A percentile compares a stretch with the other conserved stretches of the same genome.
Evolutionary conservation across 2,888 invertebrate species (phyloP).

Genomic region (Cyaniris semiargus): DNA sequence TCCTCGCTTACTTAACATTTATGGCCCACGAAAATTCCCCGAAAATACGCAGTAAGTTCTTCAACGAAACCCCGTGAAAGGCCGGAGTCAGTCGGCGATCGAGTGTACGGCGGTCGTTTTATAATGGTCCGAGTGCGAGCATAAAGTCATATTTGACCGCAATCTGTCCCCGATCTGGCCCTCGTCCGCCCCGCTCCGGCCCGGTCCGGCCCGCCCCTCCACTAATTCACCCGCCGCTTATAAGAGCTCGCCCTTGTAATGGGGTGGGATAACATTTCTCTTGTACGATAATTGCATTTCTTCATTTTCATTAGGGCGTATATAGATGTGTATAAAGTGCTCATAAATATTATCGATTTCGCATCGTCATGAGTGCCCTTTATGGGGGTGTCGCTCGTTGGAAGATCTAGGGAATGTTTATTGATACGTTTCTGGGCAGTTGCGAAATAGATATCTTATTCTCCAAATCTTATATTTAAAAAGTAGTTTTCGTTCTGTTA

Average conservation of each 20-base stretch:
- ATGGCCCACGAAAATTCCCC: conserved; percentile 1
- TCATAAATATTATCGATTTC: conserved; percentile 25
- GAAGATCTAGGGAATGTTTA: neutral
- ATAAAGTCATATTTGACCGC: conserved; percentile 45
- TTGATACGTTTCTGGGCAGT: neutral
- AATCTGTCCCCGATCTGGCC: conserved; percentile 43
- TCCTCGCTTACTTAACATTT: conserved; percentile 27
- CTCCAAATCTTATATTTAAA: neutral
- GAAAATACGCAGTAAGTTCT: conserved; percentile 9
- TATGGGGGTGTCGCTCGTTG: neutral
- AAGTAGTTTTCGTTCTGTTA: neutral
- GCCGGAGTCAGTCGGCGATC: conserved; percentile 1
- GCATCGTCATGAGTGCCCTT: neutral
- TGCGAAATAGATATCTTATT: neutral
- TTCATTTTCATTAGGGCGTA: conserved; percentile 53
- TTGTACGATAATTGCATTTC: conserved; percentile 53
- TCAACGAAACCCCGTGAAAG: conserved; percentile 6
- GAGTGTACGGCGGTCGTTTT: conserved; percentile 32
- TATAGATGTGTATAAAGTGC: conserved; percentile 21
- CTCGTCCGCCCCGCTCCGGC: conserved; percentile 46
- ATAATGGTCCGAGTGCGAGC: conserved; percentile 41
- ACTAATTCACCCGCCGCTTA: conserved; percentile 50
- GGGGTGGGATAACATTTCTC: conserved; percentile 48
- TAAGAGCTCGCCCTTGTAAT: conserved; percentile 50
- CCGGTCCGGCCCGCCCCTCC: conserved; percentile 48